Conservation (phyloP, 2,113 vertebrate species). For the Silurus meridionalis region DNA sequence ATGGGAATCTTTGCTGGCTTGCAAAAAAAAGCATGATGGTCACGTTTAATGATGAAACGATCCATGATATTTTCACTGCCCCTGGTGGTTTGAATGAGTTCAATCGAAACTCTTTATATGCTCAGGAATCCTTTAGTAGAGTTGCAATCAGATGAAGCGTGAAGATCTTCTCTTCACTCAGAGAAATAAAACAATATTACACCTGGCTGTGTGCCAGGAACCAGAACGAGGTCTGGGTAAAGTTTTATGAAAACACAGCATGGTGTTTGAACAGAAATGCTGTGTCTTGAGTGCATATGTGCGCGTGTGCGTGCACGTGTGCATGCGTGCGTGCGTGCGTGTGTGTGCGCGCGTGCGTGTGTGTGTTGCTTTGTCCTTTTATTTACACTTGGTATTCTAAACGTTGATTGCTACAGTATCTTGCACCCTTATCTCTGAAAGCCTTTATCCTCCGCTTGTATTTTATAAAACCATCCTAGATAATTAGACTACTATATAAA, state of each 20-base stretch:
- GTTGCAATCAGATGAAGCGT: constrained; percentile 18
- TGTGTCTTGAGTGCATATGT: constrained; percentile 14
- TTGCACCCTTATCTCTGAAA: constrained; percentile 18
- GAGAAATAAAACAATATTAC: constrained; percentile 62
- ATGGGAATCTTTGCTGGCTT: background rate
- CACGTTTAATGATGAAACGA: background rate
- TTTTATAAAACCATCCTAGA: constrained; percentile 55
- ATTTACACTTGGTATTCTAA: constrained; percentile 32
- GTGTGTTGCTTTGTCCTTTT: constrained; percentile 46
- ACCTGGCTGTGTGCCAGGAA: constrained; percentile 54
- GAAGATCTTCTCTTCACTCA: constrained; percentile 32
- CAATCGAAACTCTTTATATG: background rate
- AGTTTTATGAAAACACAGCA: constrained; percentile 65
- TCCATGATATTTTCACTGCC: background rate
- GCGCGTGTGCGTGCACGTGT: too few relatives aligned
- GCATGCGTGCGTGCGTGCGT: too few relatives aligned
- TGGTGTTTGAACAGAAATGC: constrained; percentile 55
- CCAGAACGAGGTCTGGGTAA: constrained; percentile 38
- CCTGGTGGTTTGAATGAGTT: background rate
- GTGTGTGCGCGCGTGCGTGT: background rate
- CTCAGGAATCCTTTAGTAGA: constrained; percentile 18
- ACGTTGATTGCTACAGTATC: background rate
- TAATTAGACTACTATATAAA: constrained; percentile 58
- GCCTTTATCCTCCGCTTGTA: constrained; percentile 49
- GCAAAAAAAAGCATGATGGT: background rate